Conservation (phyloP, 2,888 invertebrate species). For the Dendrolimus pini region DNA sequence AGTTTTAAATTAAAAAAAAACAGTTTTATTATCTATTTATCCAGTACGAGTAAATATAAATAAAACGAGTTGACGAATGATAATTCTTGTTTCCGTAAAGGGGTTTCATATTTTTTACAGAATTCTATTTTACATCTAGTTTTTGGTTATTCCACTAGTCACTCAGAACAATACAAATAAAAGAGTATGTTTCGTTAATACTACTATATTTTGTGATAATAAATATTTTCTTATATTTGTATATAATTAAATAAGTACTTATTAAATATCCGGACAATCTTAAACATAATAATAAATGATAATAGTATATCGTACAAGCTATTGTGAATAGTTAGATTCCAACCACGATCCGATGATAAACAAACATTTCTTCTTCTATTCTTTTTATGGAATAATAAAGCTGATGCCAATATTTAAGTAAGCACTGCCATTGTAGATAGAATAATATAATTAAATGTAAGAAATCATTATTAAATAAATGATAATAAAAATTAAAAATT, state of each 20-base stretch:
- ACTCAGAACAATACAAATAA: background rate
- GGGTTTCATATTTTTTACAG: background rate
- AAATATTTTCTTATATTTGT: background rate
- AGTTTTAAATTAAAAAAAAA: no score
- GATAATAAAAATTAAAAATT: conserved; percentile 23
- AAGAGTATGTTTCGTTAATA: background rate
- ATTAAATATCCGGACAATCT: background rate
- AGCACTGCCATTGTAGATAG: conserved; percentile 72
- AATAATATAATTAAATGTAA: conserved; percentile 30
- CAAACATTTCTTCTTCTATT: background rate
- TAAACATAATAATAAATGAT: background rate
- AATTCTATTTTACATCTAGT: background rate
- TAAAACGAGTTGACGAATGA: no score
- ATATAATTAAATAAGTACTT: conserved; percentile 5
- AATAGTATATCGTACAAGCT: background rate
- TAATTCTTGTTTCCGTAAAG: no score
- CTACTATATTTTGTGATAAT: background rate
- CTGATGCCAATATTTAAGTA: conserved; percentile 9
- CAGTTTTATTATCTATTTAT: no score
- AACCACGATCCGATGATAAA: background rate
- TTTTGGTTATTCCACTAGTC: background rate
- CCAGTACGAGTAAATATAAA: no score
- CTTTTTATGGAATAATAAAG: conserved; percentile 1
- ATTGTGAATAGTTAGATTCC: background rate
- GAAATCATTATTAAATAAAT: conserved; percentile 35